Evolutionary conservation across 2,888 invertebrate genomes (phyloP), one percentile per base, ranked within the genome.

Genomic region (Eulithis prunata): DNA sequence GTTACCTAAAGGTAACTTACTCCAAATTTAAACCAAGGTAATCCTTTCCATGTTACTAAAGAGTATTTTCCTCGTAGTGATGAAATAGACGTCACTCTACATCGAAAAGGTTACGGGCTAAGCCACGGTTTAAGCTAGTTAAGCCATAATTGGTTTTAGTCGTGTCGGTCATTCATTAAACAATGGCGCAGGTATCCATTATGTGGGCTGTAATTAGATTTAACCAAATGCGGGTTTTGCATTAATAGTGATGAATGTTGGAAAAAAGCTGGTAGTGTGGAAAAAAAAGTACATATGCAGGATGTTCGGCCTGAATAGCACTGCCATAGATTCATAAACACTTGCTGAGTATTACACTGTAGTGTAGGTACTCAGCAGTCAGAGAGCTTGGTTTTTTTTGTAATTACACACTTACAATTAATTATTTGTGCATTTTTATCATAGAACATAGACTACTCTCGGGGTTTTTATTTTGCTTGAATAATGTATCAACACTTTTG

Each of bases 191-290:
- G 85, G 89, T 89, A 88, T 83, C 85, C 85, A 90, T 88, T 89
- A 90, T 91, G 85, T 90, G 89, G 91, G 91, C 79, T 69, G 84
- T 89, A 92, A 92, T 91, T 91, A 92, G 84, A 90, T 88, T 89
- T 87, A 89, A 88, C 88, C 87, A 85, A 91, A 91, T 91, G 89
- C 90, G 91, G 91, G 91, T 80, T 87, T 85, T 83, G 82, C 86
- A 84, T 88, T 87, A 86, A 86, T 85, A 81, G 82, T 72, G 70
- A 80, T 75, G 77, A 75, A 75, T 81, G 77, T 82, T 41, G 80
- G 73, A 80, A 85, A 80, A 85, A 84, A 87, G 49, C 51, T 36
- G 49, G 53, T 55, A 36, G 43, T 11, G 54, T 52, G 12, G 21
- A 41, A 52, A 49, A n/a, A 21, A 51, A 86, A 84, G 73, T 72